These are phyloP conservation scores for Sanderia malayensis DNA, from an alignment of 30 jellyfish, hydroid and myxozoan species.

Conservation along the genomic window DNA sequence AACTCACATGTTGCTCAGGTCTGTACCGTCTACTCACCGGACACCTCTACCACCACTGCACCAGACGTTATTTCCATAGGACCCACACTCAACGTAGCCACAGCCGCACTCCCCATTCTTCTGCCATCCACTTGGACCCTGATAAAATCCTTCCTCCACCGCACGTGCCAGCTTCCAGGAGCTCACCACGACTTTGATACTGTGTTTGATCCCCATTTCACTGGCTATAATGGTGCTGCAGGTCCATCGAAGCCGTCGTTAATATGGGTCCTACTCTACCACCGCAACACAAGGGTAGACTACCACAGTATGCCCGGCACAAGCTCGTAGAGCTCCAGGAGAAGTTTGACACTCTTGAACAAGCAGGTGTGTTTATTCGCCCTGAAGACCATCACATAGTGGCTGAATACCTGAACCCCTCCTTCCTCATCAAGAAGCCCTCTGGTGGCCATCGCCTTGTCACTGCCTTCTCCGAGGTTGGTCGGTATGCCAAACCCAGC, in stretches of 20 bases:
- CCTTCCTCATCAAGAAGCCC: constrained; percentile 57
- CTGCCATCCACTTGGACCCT: constrained; percentile 2
- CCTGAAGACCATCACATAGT: constrained; percentile 50
- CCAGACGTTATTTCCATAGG: background rate
- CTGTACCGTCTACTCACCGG: background rate
- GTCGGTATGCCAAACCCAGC: constrained; percentile 54
- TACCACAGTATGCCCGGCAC: constrained; percentile 43
- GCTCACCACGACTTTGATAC: constrained; percentile 14
- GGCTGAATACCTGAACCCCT: constrained; percentile 65
- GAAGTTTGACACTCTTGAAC: constrained; percentile 51
- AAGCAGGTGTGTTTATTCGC: constrained; percentile 41
- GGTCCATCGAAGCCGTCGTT: constrained; percentile 52
- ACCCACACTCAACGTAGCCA: background rate
- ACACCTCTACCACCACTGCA: background rate
- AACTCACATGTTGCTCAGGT: constrained; percentile 27
- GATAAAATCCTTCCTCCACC: constrained; percentile 9
- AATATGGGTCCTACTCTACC: constrained; percentile 64
- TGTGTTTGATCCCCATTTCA: constrained; percentile 42
- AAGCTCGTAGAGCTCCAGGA: constrained; percentile 38
- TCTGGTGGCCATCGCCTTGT: constrained; percentile 66
- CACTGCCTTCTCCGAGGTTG: constrained; percentile 67
- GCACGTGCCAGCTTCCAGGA: constrained; percentile 7
- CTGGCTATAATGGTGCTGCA: constrained; percentile 57
- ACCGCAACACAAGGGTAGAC: constrained; percentile 51
- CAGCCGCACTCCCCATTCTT: background rate